Percentiles rank a stretch among this genome's conserved stretches.
These are phyloP conservation scores for Teleiodes luculella DNA, from an alignment of 2,888 invertebrate species.

Conservation along the genomic window DNA sequence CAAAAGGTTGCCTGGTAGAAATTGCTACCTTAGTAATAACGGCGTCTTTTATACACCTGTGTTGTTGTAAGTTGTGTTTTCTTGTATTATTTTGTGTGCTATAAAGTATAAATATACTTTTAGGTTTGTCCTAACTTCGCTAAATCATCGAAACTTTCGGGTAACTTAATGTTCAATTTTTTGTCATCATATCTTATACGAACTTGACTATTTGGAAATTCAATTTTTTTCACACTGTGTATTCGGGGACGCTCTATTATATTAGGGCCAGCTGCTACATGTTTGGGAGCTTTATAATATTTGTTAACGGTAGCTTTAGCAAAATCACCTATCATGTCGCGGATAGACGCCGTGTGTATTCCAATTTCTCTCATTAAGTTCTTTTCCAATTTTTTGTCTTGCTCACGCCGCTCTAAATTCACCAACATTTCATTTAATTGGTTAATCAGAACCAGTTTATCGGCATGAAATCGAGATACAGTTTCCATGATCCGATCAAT, in stretches of 20 bases:
- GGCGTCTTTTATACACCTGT: too few species aligned
- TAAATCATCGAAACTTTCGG: background rate
- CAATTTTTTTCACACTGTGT: background rate
- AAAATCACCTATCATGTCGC: background rate
- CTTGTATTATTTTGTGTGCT: too few species aligned
- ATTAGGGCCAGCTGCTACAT: background rate
- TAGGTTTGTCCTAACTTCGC: too few species aligned
- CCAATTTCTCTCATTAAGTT: background rate
- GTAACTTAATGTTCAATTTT: background rate
- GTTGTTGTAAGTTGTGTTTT: too few species aligned
- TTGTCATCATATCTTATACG: background rate
- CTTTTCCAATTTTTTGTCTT: background rate
- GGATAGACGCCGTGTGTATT: background rate
- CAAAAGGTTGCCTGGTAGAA: too few species aligned
- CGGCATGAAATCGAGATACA: background rate
- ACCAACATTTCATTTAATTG: background rate
- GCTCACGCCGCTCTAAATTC: background rate
- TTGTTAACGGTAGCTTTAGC: background rate
- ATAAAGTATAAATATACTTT: too few species aligned
- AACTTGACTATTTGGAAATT: background rate
- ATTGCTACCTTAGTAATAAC: too few species aligned
- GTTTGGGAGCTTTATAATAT: background rate
- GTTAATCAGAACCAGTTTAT: background rate
- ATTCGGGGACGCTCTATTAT: background rate
- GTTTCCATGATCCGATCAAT: background rate